Percentiles rank a stretch among this genome's conserved stretches.
These are phyloP conservation scores for Lophochroa leadbeateri DNA, from an alignment of 2,113 vertebrate species.

Conservation along the genomic window DNA sequence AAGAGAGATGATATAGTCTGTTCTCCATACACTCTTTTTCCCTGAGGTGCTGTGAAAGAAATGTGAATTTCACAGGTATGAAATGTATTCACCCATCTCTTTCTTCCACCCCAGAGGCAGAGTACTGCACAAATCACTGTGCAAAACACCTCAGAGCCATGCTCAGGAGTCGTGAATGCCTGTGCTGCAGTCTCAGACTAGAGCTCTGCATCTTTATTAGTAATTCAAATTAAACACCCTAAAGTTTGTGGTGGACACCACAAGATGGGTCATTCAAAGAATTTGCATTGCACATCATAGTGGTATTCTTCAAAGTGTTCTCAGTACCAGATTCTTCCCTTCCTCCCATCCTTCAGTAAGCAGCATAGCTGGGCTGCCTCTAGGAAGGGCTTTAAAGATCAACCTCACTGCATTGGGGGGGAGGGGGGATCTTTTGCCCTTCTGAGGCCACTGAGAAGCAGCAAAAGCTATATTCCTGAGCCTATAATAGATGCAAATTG, in stretches of 20 bases:
- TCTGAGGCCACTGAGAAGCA: background rate
- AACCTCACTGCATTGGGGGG: background rate
- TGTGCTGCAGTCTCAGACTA: background rate
- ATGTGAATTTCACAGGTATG: background rate
- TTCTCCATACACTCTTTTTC: background rate
- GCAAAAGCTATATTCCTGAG: background rate
- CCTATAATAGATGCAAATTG: slow-evolving; percentile 42
- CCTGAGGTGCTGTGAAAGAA: background rate
- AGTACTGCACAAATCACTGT: background rate
- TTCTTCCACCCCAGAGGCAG: background rate
- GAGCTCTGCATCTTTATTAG: background rate
- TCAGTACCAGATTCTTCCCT: background rate
- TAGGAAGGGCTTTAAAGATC: slow-evolving; percentile 2
- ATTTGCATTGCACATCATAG: background rate
- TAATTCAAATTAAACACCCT: background rate
- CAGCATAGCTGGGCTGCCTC: background rate
- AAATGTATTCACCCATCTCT: background rate
- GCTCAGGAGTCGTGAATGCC: background rate
- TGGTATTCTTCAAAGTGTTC: background rate
- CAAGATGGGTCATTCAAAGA: background rate
- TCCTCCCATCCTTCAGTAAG: background rate
- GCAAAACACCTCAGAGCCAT: background rate
- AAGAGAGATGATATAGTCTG: background rate
- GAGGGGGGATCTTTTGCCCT: background rate
- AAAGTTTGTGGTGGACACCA: background rate